phyloP scores from a whole-genome alignment of 2,888 invertebrate genomes.

The Helicoverpa assulta region DNA sequence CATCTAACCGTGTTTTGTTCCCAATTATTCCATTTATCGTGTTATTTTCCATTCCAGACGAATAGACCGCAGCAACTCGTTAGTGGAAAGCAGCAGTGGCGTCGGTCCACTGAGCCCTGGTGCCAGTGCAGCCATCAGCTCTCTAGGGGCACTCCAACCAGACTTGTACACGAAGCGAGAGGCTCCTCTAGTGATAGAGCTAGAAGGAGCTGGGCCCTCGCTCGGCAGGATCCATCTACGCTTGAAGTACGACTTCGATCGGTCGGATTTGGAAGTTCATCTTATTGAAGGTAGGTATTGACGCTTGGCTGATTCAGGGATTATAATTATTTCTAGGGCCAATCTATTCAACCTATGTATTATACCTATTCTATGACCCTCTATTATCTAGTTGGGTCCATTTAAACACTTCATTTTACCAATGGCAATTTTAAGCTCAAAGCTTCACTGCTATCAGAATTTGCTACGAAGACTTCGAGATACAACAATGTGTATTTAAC shows the following conservation, averaged over 20 bases:
- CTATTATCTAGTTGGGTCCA: no score
- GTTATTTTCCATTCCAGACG: constrained; percentile 71
- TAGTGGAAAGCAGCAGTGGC: constrained; percentile 87
- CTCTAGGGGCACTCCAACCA: constrained; percentile 95
- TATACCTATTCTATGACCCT: no score
- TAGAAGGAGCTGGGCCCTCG: constrained; percentile 91
- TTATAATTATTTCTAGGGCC: no score
- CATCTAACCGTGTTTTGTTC: not conserved
- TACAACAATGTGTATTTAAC: no score
- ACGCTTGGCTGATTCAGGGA: no score
- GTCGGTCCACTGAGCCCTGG: constrained; percentile 84
- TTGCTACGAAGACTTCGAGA: not conserved
- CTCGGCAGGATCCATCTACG: constrained; percentile 96
- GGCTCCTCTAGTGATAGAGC: constrained; percentile 93
- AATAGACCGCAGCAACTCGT: constrained; percentile 89
- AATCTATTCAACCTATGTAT: no score
- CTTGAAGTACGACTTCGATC: constrained; percentile 96
- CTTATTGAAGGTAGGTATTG: constrained; percentile 94
- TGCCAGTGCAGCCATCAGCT: constrained; percentile 81
- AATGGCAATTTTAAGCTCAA: no score
- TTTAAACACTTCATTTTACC: no score
- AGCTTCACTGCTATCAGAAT: not conserved
- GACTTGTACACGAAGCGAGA: constrained; percentile 96
- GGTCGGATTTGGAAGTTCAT: constrained; percentile 97
- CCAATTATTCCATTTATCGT: no score